Conservation (phyloP, 2,797 vertebrate genomes). For the Brachyrhaphis roseni region DNA sequence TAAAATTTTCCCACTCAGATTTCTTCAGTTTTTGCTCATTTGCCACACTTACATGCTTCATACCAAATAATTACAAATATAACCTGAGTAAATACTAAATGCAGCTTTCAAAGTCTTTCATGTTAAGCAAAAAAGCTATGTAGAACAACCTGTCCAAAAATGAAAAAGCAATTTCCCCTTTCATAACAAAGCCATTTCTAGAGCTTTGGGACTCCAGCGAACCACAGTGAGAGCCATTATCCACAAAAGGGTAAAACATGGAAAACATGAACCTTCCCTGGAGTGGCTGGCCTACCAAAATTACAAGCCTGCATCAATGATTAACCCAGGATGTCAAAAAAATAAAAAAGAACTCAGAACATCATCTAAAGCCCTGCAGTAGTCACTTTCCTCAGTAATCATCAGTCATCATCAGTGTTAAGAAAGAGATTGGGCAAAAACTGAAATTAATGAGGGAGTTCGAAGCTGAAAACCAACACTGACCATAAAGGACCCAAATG, state of each 20-base stretch:
- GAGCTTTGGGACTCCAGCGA: neutral
- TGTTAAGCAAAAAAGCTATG: neutral
- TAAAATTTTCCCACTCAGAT: neutral
- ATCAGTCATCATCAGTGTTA: neutral
- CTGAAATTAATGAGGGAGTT: neutral
- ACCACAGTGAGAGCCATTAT: neutral
- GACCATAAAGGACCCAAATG: neutral
- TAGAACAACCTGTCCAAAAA: neutral
- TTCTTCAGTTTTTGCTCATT: neutral
- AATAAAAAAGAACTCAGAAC: neutral
- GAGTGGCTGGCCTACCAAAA: neutral
- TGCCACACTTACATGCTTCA: neutral
- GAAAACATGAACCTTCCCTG: neutral
- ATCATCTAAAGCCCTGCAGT: neutral
- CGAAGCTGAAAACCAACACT: conserved; percentile 3
- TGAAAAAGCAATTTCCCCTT: neutral
- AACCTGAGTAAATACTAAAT: neutral
- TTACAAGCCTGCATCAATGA: neutral
- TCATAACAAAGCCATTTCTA: neutral
- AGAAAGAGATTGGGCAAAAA: neutral
- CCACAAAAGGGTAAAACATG: neutral
- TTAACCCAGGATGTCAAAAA: neutral
- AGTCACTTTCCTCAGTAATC: neutral
- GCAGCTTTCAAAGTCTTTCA: neutral
- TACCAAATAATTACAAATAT: neutral